Base-by-base conservation (phyloP, 2,797 vertebrate species). In the Lithobates sylvaticus region DNA sequence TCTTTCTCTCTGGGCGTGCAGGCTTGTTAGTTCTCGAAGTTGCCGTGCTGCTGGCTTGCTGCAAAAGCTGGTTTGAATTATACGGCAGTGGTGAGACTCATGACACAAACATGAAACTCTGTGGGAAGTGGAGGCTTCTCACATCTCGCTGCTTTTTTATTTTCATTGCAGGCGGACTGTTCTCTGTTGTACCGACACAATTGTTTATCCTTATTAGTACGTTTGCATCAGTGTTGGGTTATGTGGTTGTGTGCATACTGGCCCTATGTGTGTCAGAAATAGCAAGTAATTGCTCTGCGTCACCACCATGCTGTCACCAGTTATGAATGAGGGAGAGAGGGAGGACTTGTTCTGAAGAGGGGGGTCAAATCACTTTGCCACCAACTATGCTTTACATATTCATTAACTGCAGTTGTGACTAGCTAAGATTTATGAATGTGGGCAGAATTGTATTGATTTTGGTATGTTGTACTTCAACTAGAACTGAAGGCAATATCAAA, bases 51-150 rank as follows among this genome's bases (percentile, higher is more conserved):
- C 61, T 26, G 21, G 61, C 61, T 65, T n/a, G 10, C 7, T 65
- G 61, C 65, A 27, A 67, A 67, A 67, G 27, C n/a, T 67, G 65
- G n/a, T 67, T 67, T 27, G 54, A 61, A 61, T 61, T 67, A 67
- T 29, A 67, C 26, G 13, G 26, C 65, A 3, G 26, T 15, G 27
- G 3, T 4, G 10, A 67, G 27, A 67, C 27, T 61, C 21, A 67
- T 67, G 65, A 67, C 65, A 29, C 27, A 15, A 67, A 27, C 65
- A 29, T 67, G 27, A 67, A 26, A 50, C 29, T 12, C 27, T 76
- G 26, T 54, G 26, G 39, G 72, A 74, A 13, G 44, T 16, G 9
- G 13, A 67, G 65, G 65, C 65, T 12, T 5, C 12, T 67, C 26
- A 5, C n/a, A 67, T 67, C 65, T 67, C 29, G 73, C 36, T 44